These are phyloP conservation scores for Cotesia vestalis DNA, from an alignment of 1,140 invertebrate species.

Conservation along the genomic window DNA sequence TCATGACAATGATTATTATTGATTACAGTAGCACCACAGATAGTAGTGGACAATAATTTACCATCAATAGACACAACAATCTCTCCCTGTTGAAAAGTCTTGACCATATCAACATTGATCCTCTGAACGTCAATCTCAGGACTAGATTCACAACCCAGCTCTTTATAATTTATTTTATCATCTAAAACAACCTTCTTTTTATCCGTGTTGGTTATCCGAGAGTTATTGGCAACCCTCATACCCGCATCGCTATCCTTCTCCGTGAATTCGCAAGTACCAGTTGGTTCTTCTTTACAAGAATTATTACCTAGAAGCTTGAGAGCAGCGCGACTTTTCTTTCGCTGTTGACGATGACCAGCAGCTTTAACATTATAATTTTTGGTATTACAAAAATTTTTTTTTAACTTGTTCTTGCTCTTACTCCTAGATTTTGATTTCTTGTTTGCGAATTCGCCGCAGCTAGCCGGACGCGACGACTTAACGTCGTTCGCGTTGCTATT, in stretches of 20 bases:
- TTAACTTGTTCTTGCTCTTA: constrained; percentile 31
- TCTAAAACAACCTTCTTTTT: background rate
- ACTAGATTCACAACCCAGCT: constrained; percentile 37
- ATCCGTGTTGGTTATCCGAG: constrained; percentile 51
- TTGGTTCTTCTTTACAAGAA: background rate
- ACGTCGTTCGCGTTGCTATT: constrained; percentile 54
- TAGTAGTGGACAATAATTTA: constrained; percentile 52
- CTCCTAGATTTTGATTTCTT: constrained; percentile 10
- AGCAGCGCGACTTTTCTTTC: constrained; percentile 4
- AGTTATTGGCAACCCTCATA: constrained; percentile 65
- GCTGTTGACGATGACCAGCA: background rate
- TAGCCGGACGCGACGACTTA: constrained; percentile 48
- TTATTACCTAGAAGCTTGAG: background rate
- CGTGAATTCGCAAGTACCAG: constrained; percentile 58
- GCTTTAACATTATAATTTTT: constrained; percentile 27
- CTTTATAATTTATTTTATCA: constrained; percentile 18
- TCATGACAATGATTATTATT: too few species aligned
- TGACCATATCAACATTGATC: constrained; percentile 38
- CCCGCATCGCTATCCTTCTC: constrained; percentile 62
- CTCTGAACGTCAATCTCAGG: constrained; percentile 32
- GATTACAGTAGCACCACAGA: constrained; percentile 39
- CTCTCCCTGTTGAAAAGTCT: constrained; percentile 60
- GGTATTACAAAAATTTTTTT: constrained; percentile 22
- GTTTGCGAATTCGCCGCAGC: constrained; percentile 58
- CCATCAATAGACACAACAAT: constrained; percentile 61